Conservation (phyloP, 2,888 invertebrate genomes). For the Chrysodeixis includens region DNA sequence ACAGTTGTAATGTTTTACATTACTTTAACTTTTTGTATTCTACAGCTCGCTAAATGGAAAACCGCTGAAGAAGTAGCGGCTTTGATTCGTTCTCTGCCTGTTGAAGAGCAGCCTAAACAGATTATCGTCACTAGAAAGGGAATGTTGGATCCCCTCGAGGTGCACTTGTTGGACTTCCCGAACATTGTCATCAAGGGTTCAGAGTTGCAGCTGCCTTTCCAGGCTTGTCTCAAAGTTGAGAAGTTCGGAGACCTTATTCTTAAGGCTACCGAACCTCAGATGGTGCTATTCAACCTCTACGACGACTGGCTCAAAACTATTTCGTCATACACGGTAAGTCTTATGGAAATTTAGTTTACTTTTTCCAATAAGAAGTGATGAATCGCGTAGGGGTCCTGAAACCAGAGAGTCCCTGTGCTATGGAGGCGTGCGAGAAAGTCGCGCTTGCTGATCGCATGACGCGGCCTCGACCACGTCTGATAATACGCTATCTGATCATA, state of each 20-base stretch:
- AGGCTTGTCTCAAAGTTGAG: constrained; percentile 99
- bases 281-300: constrained; percentile 99
- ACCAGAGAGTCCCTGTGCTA: constrained; percentile 83
- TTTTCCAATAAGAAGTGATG: constrained; percentile 71
- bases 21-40: constrained; percentile 8
- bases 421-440: constrained; percentile 67
- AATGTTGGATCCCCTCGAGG: constrained; percentile 99
- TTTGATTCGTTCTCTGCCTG: constrained; percentile 98
- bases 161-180: constrained; percentile 99
- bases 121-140: constrained; percentile 99
- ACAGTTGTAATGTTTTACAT: too few species aligned
- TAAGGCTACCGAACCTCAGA: constrained; percentile 99
- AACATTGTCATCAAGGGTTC: constrained; percentile 99
- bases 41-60: constrained; percentile 99
- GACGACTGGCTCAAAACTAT: constrained; percentile 99
- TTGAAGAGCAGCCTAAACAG: constrained; percentile 99
- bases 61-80: constrained; percentile 99
- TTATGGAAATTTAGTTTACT: background rate
- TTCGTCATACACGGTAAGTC: constrained; percentile 97
- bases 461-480: constrained; percentile 63
- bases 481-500: constrained; percentile 79
- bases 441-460: constrained; percentile 70
- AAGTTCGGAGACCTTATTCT: constrained; percentile 99
- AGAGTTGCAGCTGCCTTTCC: constrained; percentile 99
- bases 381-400: constrained; percentile 89